phyloP scores from a whole-genome alignment of 2,888 invertebrate species.

The Acronicta aceris region DNA sequence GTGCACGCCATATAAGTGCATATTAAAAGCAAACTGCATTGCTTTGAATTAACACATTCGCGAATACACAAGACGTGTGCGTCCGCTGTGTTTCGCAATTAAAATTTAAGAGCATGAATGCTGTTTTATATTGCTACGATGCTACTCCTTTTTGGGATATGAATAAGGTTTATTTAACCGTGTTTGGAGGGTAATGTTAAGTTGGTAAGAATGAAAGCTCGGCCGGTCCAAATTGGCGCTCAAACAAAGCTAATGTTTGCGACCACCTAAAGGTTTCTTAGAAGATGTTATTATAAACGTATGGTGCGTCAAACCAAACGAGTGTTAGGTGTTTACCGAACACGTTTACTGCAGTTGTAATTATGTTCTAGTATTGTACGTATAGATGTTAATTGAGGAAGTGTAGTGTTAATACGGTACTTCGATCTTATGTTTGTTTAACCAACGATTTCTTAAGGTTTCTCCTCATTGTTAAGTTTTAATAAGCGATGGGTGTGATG shows the following conservation, averaged over 20 bases:
- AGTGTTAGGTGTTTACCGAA: conserved; percentile 67
- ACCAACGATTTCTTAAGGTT: conserved; percentile 52
- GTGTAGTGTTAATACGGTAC: conserved; percentile 60
- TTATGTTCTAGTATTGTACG: conserved; percentile 64
- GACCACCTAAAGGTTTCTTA: conserved; percentile 85
- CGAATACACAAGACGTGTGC: conserved; percentile 73
- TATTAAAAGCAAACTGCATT: conserved; percentile 72
- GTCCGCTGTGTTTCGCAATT: conserved; percentile 78
- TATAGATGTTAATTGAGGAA: conserved; percentile 74
- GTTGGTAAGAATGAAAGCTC: conserved; percentile 66
- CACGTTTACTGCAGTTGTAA: conserved; percentile 64
- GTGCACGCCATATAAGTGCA: conserved; percentile 79
- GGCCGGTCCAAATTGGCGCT: conserved; percentile 80
- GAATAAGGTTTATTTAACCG: conserved; percentile 56
- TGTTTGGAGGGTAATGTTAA: conserved; percentile 38
- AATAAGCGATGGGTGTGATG: conserved; percentile 46
- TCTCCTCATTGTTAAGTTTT: conserved; percentile 48
- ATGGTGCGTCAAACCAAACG: conserved; percentile 57
- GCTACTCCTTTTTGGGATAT: conserved; percentile 32
- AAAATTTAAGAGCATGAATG: conserved; percentile 71
- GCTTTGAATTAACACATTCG: conserved; percentile 83
- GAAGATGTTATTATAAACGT: conserved; percentile 66
- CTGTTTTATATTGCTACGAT: conserved; percentile 53
- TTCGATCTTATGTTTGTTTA: conserved; percentile 59
- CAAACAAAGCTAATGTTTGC: conserved; percentile 84